Evolutionary conservation across 1,140 invertebrate genomes (phyloP), one percentile per base, ranked within the genome.

Genomic region (Rhopalosiphum maidis): DNA sequence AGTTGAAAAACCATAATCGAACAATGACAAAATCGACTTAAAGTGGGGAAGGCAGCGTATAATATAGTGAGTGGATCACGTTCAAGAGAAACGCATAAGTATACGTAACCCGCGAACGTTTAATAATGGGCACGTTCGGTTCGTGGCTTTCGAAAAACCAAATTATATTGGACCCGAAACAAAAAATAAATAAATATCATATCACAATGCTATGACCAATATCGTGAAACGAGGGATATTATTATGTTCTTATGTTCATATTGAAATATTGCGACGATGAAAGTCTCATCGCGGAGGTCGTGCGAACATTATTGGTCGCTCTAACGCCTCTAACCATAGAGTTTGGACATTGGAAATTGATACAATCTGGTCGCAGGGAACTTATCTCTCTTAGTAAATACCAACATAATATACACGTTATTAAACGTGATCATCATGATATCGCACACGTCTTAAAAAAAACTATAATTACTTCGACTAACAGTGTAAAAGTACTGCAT

Each of bases 111-210:
- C 60, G 30, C 30, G n/a, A 77, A 77, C 60, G 60, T 77, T 77
- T 77, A 77, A 68, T 68, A 68, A 77, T n/a, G 30, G 60, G 30
- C 60, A 77, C 60, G 60, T 77, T n/a, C 15, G 18, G n/a, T 77
- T n/a, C 60, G 60, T 77, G 60, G 30, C 60, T 77, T 77, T 77
- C 60, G 60, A 77, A 77, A 77, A 77, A 77, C 60, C 60, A 77
- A 77, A 77, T 77, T n/a, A 77, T 18, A n/a, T 77, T 77, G 60
- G n/a, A 77, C 60, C 60, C 9, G 30, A 68, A 68, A 68, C 60
- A 68, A 77, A 77, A 77, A 68, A n/a, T 1, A 5, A n/a, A 77
- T 77, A 77, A 77, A 77, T 77, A 68, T n/a, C 11, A n/a, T 77
- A 77, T 77, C n/a, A 68, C 30, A 77, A 77, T 77, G n/a, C 30